Conservation (phyloP, 1,140 invertebrate genomes). For the Drosophila nebulosa region DNA sequence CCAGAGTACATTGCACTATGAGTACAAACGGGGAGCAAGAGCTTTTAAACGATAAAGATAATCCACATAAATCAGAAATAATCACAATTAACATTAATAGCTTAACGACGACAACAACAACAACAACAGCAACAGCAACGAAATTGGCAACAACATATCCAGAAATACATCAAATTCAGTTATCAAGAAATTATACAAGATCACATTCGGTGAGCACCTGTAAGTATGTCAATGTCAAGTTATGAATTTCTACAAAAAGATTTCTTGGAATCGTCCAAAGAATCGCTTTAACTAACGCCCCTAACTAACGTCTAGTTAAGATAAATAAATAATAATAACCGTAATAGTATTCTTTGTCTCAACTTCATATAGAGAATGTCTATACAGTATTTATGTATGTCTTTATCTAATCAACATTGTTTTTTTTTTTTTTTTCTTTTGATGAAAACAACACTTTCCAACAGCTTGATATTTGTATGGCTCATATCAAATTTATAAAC, state of each 20-base stretch:
- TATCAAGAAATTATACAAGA: not conserved
- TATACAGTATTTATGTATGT: not conserved
- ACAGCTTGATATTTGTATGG: not conserved
- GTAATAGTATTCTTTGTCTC: not conserved
- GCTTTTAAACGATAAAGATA: not conserved
- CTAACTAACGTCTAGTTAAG: not conserved
- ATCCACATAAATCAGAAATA: not conserved
- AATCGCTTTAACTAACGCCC: not conserved
- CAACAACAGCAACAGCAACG: not conserved
- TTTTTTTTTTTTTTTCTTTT: not conserved
- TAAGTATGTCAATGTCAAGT: not conserved
- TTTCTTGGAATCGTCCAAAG: not conserved
- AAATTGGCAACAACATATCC: not conserved
- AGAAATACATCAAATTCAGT: not conserved
- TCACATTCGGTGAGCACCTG: not conserved
- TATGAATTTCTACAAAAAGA: not conserved
- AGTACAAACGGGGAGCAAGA: not conserved
- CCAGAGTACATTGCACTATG: slow-evolving; percentile 8
- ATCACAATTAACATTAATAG: not conserved
- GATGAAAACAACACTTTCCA: not conserved
- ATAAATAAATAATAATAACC: not conserved
- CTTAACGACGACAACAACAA: not conserved
- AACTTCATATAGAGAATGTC: not conserved
- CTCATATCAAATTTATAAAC: too few species aligned
- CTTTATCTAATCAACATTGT: not conserved